Evolutionary conservation across 2,797 vertebrate genomes (phyloP).

Genomic region (Enteromius mattozi): DNA sequence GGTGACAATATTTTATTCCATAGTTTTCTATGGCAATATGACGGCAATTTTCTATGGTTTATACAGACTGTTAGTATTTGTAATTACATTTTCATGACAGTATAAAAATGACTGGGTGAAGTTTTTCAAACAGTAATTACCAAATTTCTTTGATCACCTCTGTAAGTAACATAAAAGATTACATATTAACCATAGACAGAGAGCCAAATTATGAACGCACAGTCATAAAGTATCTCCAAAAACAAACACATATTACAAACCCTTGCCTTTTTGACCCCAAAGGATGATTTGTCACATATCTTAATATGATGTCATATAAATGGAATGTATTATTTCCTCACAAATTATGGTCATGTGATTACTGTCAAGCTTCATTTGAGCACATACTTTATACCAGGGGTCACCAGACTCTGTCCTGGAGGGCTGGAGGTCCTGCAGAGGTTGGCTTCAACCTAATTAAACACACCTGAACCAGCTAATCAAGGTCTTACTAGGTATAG

Average conservation of each 20-base stretch:
- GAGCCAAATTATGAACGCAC: neutral
- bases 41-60: neutral
- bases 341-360: slow-evolving; percentile 7
- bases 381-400: neutral
- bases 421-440: too few relatives aligned
- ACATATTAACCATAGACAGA: neutral
- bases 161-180: neutral
- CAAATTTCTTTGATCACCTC: neutral
- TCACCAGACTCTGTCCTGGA: too few relatives aligned
- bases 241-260: neutral
- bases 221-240: neutral
- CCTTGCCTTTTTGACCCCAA: slow-evolving; percentile 31
- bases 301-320: slow-evolving; percentile 1
- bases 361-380: neutral
- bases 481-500: too few relatives aligned
- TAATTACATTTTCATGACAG: neutral
- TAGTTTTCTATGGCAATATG: neutral
- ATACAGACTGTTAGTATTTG: neutral
- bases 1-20: neutral
- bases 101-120: neutral
- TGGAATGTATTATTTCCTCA: neutral
- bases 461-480: too few relatives aligned
- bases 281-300: slow-evolving; percentile 18
- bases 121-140: neutral
- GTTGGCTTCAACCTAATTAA: too few relatives aligned